These are phyloP conservation scores for Bombus balteatus DNA, from an alignment of 1,140 invertebrate species.

Conservation along the genomic window DNA sequence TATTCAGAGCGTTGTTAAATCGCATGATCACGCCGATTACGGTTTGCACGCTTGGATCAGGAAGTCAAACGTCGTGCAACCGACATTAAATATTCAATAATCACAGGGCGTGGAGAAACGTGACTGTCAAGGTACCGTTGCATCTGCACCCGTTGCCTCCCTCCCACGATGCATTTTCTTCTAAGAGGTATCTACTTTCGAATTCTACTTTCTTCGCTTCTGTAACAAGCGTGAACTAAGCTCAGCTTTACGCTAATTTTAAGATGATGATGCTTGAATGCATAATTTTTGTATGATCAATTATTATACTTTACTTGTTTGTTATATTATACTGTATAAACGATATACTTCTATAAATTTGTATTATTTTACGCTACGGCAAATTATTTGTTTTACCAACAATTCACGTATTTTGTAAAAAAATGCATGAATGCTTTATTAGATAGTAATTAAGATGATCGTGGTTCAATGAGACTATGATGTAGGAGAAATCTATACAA, in stretches of 20 bases:
- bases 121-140: conserved; percentile 43
- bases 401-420: no score
- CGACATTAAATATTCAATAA: conserved; percentile 57
- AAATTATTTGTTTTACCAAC: no score
- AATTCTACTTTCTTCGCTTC: conserved; percentile 10
- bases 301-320: no score
- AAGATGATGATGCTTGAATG: no score
- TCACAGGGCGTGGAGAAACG: conserved; percentile 46
- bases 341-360: no score
- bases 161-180: not conserved
- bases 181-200: not conserved
- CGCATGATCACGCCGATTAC: conserved; percentile 53
- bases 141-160: conserved; percentile 12
- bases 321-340: no score
- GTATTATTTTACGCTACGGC: no score
- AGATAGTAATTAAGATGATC: no score
- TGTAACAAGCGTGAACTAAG: not conserved
- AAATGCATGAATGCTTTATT: no score
- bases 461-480: not conserved
- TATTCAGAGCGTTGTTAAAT: conserved; percentile 40
- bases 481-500: no score
- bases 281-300: no score
- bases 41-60: conserved; percentile 15
- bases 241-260: not conserved
- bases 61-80: conserved; percentile 39